phyloP scores from a whole-genome alignment of 2,797 vertebrate species.

The Thunnus albacares region DNA sequence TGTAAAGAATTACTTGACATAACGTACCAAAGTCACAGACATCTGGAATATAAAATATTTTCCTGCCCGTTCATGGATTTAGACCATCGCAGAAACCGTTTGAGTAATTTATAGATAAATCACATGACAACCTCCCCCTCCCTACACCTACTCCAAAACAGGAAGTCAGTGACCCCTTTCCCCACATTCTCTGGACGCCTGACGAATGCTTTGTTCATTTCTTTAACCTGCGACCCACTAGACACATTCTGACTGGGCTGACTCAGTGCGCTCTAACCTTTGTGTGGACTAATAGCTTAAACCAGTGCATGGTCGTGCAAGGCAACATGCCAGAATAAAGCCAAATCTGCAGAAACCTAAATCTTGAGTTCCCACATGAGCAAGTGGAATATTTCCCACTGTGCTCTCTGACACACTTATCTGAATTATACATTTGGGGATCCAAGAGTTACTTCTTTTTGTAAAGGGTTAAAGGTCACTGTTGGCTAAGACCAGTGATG shows the following conservation, averaged over 20 bases:
- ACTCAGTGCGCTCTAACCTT: conserved; percentile 48
- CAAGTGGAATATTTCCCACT: neutral
- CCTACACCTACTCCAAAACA: conserved; percentile 22
- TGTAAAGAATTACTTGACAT: conserved; percentile 30
- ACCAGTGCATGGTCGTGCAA: conserved; percentile 27
- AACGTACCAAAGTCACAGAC: neutral
- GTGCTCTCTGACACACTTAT: conserved; percentile 36
- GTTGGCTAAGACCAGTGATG: neutral
- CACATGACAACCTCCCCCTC: conserved; percentile 54
- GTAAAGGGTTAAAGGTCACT: neutral
- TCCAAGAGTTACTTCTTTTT: conserved; percentile 16
- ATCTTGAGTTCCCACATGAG: conserved; percentile 26
- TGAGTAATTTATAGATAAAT: conserved; percentile 43
- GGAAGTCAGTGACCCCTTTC: conserved; percentile 45
- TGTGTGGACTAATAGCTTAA: conserved; percentile 50
- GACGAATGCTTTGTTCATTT: conserved; percentile 64
- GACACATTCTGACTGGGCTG: conserved; percentile 33
- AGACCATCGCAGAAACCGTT: conserved; percentile 20
- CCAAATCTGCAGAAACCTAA: conserved; percentile 26
- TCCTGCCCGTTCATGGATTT: conserved; percentile 22
- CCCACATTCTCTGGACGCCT: conserved; percentile 49
- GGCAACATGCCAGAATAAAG: conserved; percentile 32
- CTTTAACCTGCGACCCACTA: conserved; percentile 55
- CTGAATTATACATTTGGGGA: conserved; percentile 31
- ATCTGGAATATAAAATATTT: too few species aligned